These are phyloP conservation scores for Antheraea yamamai DNA, from an alignment of 2,888 invertebrate genomes.

Conservation along the genomic window DNA sequence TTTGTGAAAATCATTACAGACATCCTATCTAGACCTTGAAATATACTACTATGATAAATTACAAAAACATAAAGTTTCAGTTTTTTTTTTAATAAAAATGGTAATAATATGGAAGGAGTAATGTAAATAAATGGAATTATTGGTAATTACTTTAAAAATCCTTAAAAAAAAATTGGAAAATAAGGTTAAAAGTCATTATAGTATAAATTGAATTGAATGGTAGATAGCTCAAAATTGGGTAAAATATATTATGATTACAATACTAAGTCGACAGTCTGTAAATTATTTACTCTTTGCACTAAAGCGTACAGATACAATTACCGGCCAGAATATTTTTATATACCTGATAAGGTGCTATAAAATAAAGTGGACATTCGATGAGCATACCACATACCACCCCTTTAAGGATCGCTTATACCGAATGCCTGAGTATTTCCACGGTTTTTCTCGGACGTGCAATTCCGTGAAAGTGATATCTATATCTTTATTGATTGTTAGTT, in stretches of 20 bases:
- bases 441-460: conserved; percentile 26
- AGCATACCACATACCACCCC: conserved; percentile 25
- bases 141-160: too few species aligned
- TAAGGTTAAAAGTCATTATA: neutral
- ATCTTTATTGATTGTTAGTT: conserved; percentile 23
- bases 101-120: too few species aligned
- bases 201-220: neutral
- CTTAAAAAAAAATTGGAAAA: neutral
- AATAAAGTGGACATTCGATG: conserved; percentile 21
- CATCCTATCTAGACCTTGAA: too few species aligned
- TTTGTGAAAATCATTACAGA: too few species aligned
- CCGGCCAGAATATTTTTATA: neutral
- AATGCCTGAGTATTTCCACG: conserved; percentile 24
- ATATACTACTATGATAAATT: too few species aligned
- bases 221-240: neutral
- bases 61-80: too few species aligned
- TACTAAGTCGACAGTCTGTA: neutral
- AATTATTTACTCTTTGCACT: neutral
- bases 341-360: conserved; percentile 11
- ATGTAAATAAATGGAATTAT: too few species aligned
- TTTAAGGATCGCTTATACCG: conserved; percentile 25
- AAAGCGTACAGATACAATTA: neutral
- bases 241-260: neutral
- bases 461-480: conserved; percentile 29
- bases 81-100: too few species aligned